Evolutionary conservation across 2,888 invertebrate genomes (phyloP), one percentile per base, ranked within the genome.

Genomic region (Tenthredo distinguenda): DNA sequence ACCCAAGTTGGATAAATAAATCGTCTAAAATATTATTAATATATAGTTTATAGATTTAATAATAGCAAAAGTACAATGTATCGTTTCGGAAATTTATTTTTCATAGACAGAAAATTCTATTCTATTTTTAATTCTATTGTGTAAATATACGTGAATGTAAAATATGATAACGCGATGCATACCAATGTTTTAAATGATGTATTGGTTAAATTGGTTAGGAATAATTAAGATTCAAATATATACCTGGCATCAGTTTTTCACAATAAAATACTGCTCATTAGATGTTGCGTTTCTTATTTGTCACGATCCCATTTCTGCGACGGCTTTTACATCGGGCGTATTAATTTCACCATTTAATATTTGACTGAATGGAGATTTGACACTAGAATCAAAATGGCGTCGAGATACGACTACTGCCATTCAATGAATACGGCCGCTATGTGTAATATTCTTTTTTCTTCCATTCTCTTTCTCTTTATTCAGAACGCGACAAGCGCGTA

Each of bases 351-450:
- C 77, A 77, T 34, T 55, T 77, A 58, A 34, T n/a, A 62, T 37
- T 79, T n/a, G n/a, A 58, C 34, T 15, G 37, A 43, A 77, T 50
- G 47, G 31, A 77, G 4, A 50, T 81, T 62, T 81, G 81, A 81
- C 81, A 81, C 81, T 40, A 62, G 40, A 81, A 50, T 81, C 18
- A 81, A 81, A 81, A 81, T 81, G 81, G 81, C 81, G 37, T 79
- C 79, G 58, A 31, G n/a, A 76, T n/a, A 26, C 47, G 26, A 21
- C 18, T 37, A 47, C 76, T 47, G 50, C 76, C 71, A 71, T 76
- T 21, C 26, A 76, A 47, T 15, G 50, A 76, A 76, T 76, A 62
- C 62, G 68, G 68, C 68, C 15, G 68, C 34, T 34, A 26, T 68
- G 34, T 34, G 68, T 34, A 34, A 26, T 34, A 12, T 6, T 9